phyloP scores from a whole-genome alignment of 2,113 vertebrate genomes.

The Philantomba maxwellii region DNA sequence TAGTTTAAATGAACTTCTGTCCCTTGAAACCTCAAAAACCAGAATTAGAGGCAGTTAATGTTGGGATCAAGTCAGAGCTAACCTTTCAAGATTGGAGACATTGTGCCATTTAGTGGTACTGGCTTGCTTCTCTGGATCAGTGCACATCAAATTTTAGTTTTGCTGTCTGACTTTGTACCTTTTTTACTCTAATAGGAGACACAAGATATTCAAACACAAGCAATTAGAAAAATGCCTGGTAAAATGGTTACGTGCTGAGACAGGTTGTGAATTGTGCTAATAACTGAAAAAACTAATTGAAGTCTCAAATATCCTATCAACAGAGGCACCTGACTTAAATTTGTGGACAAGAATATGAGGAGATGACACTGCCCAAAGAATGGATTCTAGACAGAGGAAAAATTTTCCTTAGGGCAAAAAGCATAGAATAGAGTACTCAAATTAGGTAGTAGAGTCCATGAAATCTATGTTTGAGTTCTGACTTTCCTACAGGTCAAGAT shows the following conservation, averaged over 20 bases:
- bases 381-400: not conserved
- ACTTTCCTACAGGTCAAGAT: not conserved
- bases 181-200: not conserved
- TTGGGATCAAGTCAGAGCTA: not conserved
- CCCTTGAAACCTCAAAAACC: not conserved
- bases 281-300: not conserved
- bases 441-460: too few relatives aligned
- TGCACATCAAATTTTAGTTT: not conserved
- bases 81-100: not conserved
- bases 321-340: not conserved
- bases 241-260: not conserved
- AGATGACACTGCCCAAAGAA: not conserved
- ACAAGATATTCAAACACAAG: not conserved
- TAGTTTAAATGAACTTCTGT: not conserved
- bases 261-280: not conserved
- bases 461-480: not conserved
- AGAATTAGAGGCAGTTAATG: not conserved
- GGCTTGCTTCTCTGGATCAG: not conserved
- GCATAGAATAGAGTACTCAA: too few relatives aligned
- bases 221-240: not conserved
- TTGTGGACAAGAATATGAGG: not conserved
- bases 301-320: not conserved
- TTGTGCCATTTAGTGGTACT: not conserved
- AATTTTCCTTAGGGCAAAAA: not conserved
- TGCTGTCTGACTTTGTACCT: not conserved